These are phyloP conservation scores for Catocala nupta DNA, from an alignment of 2,888 invertebrate species.

Conservation along the genomic window DNA sequence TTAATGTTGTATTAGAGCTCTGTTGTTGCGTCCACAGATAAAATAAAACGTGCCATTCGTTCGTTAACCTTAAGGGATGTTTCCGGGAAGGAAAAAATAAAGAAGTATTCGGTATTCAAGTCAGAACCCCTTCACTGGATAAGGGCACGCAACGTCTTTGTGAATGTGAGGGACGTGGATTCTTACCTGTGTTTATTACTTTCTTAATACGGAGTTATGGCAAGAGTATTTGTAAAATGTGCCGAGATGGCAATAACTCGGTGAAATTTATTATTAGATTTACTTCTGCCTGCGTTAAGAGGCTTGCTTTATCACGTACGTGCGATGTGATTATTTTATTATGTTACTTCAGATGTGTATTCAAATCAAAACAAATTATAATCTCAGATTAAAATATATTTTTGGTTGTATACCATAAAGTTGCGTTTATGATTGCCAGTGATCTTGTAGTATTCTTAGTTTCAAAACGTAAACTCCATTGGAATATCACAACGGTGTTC, in stretches of 20 bases:
- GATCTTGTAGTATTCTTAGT: no score
- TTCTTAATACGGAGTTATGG: slow-evolving; percentile 9
- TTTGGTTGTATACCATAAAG: no score
- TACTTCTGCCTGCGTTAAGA: no score
- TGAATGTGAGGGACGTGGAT: slow-evolving; percentile 26
- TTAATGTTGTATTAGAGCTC: not conserved
- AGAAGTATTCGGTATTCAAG: slow-evolving; percentile 34
- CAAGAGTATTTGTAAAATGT: slow-evolving; percentile 7
- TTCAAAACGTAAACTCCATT: no score
- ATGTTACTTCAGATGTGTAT: no score
- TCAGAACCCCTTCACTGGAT: slow-evolving; percentile 41
- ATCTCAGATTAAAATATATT: no score
- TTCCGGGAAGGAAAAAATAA: slow-evolving; percentile 30
- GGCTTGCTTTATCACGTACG: no score
- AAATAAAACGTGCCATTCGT: slow-evolving; percentile 28
- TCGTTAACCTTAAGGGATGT: slow-evolving; percentile 33
- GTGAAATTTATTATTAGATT: not conserved
- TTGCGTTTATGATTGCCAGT: no score
- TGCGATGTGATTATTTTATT: no score
- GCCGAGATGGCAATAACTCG: not conserved
- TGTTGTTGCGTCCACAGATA: not conserved
- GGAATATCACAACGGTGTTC: no score
- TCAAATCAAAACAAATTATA: no score
- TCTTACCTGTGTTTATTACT: slow-evolving; percentile 31
- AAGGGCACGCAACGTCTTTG: slow-evolving; percentile 28